Evolutionary conservation across 2,113 vertebrate species (phyloP), one percentile per base, ranked within the genome.

Genomic region (Probosciger aterrimus): DNA sequence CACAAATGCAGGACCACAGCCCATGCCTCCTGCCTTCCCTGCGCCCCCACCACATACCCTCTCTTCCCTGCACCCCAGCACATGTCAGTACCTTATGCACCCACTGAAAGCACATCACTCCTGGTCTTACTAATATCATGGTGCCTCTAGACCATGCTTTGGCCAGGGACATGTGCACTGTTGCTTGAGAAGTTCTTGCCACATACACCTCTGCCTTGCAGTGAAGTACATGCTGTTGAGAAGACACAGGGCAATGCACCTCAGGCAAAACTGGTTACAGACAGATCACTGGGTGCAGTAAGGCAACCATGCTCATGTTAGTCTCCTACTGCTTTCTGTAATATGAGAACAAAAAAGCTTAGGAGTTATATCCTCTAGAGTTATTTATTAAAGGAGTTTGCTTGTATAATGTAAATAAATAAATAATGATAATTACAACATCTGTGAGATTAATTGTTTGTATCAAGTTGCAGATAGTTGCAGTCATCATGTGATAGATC

Each of bases 401-500:
- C 52, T 10, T 65, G 57, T 91, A 30, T 37, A 82, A 11, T 70
- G 24, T 22, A 82, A 78, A 84, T 10, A 88, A 85, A 49, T 78
- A 67, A 78, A 67, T 49, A 67, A 71, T 79, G 41, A 14, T 82
- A 69, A 43, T 82, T 27, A 19, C 53, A 65, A 7, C 62, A 44
- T 63, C 77, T 60, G 23, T 62, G 62, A 64, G 47, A 73, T 49
- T 69, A 90, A 85, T 69, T 52, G 31, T 65, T 83, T 65, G 52
- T 94, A 79, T 57, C 20, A 31, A 30, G 27, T 74, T 82, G 90
- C 73, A 82, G 60, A 86, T 86, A 71, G 50, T 57, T 94, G 60
- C 69, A 93, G 44, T 95, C 77, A 65, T 33, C 65, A 53, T 46
- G 65, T 78, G 86, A 91, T 15, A 88, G 73, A 96, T 77, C 39